Evolutionary conservation across 2,113 vertebrate genomes (phyloP), one percentile per base, ranked within the genome.

Genomic region (Ammospiza caudacuta): DNA sequence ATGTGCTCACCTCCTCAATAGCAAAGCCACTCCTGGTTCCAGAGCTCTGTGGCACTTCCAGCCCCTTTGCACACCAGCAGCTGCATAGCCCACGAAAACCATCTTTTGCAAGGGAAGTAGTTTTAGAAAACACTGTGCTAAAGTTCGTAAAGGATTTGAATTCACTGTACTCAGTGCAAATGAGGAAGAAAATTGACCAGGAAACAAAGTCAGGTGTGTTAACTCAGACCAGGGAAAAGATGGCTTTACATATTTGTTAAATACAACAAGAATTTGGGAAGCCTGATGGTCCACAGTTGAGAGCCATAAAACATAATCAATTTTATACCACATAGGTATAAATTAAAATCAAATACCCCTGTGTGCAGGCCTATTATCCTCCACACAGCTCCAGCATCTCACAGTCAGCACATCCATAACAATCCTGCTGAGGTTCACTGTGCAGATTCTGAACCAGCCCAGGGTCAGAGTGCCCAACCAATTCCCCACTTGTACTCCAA

Each of bases 1-100:
- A n/a, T 0, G 3, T 6, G 15, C 5, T 54, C 1, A 0, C 29
- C 72, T 41, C 17, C 1, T 6, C 44, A 7, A 24, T 16, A 77
- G 18, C 28, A 57, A 15, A 31, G 17, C 8, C 13, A 12, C 22
- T 49, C 28, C 41, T 58, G 37, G 16, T 18, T 11, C 2, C 12
- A 29, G 44, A 68, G n/a, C 28, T 75, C 46, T 83, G 6, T 0
- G 28, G 33, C n/a, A 37, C 43, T 80, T 33, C 49, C 39, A 88
- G 76, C 44, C 79, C 20, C 31, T 11, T 14, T 35, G 19, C 2
- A 19, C 20, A 33, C 0, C 0, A 64, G 63, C 39, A 55, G 63
- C 29, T 33, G 44, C 49, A 47, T 25, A 83, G 64, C 37, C 47
- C 39, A 9, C 7, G 7, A 41, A 28, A 88, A 5, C 2, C 12